Percentiles rank a stretch among this genome's conserved stretches.
These are phyloP conservation scores for Stegostoma tigrinum DNA, from an alignment of 2,113 vertebrate genomes.

Conservation along the genomic window DNA sequence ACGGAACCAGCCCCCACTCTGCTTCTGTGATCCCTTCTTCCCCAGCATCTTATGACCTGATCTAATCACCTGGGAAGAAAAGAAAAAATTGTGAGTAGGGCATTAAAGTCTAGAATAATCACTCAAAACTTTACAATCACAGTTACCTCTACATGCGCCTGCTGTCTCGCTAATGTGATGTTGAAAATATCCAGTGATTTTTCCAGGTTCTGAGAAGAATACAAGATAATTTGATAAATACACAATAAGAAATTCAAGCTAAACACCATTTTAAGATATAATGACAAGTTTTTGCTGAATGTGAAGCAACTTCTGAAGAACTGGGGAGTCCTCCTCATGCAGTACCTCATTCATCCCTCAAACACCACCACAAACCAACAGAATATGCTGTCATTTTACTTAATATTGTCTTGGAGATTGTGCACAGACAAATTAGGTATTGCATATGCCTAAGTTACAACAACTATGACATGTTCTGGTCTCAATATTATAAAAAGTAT, in stretches of 20 bases:
- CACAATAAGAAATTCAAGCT: not conserved
- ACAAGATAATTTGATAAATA: not conserved
- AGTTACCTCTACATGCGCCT: constrained; percentile 84
- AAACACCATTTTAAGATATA: not conserved
- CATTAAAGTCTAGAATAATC: not conserved
- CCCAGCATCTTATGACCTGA: constrained; percentile 79
- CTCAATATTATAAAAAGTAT: not conserved
- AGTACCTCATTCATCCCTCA: not conserved
- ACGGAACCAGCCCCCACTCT: constrained; percentile 77
- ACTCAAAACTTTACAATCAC: not conserved
- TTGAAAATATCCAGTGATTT: constrained; percentile 85
- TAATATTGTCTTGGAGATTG: not conserved
- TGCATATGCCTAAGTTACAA: not conserved
- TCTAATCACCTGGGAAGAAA: constrained; percentile 66
- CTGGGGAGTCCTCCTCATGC: not conserved
- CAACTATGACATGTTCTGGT: not conserved
- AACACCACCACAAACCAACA: not conserved
- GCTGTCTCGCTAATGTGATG: constrained; percentile 80
- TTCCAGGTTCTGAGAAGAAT: constrained; percentile 69
- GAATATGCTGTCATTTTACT: not conserved
- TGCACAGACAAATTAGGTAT: not conserved
- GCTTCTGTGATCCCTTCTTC: constrained; percentile 75
- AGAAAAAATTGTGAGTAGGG: not conserved
- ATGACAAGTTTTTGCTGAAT: not conserved
- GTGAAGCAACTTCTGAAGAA: not conserved